A percentile compares a stretch with the other conserved stretches of the same genome.
phyloP scores from a whole-genome alignment of 2,888 invertebrate species.

The Catonia carolina region DNA sequence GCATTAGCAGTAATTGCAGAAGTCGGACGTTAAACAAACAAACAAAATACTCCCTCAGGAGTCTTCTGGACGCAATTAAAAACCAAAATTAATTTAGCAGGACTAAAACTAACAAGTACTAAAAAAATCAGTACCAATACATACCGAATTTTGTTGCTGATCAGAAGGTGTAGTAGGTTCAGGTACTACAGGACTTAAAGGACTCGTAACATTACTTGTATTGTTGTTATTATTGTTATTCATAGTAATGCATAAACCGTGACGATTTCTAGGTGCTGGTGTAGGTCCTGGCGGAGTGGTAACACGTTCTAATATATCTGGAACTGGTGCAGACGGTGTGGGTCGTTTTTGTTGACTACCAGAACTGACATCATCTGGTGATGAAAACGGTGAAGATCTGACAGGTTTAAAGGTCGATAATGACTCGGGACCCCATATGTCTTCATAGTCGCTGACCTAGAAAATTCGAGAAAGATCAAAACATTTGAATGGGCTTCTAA shows the following conservation, averaged over 20 bases:
- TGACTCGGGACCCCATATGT: slow-evolving; percentile 73
- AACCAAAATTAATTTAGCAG: too few species aligned
- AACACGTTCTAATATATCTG: slow-evolving; percentile 35
- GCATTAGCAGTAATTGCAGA: too few species aligned
- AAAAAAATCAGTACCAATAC: too few species aligned
- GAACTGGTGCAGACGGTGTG: slow-evolving; percentile 21
- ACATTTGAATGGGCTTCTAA: too few species aligned
- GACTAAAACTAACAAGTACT: too few species aligned
- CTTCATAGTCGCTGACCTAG: slow-evolving; percentile 81
- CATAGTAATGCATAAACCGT: slow-evolving; percentile 31
- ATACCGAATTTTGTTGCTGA: neutral
- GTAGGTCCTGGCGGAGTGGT: slow-evolving; percentile 11
- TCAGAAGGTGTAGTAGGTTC: too few species aligned
- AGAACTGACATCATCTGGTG: slow-evolving; percentile 31
- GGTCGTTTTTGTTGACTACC: slow-evolving; percentile 3
- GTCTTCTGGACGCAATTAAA: too few species aligned
- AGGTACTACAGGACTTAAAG: too few species aligned
- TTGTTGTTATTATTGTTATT: neutral
- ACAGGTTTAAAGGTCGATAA: slow-evolving; percentile 39
- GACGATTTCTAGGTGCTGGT: slow-evolving; percentile 37
- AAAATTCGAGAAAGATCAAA: slow-evolving; percentile 6
- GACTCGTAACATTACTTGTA: too few species aligned
- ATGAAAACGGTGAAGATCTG: slow-evolving; percentile 34
- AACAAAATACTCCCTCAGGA: too few species aligned
- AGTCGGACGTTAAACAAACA: too few species aligned